A percentile compares a stretch with the other conserved stretches of the same genome.
phyloP scores from a whole-genome alignment of 1,140 invertebrate species.

The Adoxophyes honmai region DNA sequence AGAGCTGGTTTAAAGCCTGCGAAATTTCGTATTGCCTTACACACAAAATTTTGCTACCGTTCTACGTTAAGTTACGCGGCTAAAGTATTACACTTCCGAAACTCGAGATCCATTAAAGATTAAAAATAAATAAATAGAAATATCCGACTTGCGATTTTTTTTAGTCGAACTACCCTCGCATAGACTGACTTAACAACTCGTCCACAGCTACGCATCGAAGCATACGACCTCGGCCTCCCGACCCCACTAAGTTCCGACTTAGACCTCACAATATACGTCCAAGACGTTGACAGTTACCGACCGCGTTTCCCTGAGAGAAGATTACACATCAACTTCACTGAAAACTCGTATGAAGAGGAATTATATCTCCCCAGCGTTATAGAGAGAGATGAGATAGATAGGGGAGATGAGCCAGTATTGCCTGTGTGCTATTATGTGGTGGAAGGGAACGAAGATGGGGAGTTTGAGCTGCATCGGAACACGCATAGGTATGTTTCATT shows the following conservation, averaged over 20 bases:
- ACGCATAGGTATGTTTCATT: slow-evolving; percentile 81
- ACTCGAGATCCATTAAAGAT: no score
- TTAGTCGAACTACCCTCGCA: no score
- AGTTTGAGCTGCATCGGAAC: slow-evolving; percentile 86
- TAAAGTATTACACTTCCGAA: no score
- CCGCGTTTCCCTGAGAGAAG: slow-evolving; percentile 90
- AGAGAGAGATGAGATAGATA: slow-evolving; percentile 90
- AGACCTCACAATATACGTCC: slow-evolving; percentile 92
- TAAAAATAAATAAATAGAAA: no score
- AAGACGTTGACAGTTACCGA: slow-evolving; percentile 93
- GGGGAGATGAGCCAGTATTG: slow-evolving; percentile 84
- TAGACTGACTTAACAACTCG: slow-evolving; percentile 21
- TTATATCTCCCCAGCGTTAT: slow-evolving; percentile 88
- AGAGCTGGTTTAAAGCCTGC: no score
- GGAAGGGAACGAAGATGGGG: slow-evolving; percentile 84
- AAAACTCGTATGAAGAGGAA: slow-evolving; percentile 84
- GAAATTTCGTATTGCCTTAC: no score
- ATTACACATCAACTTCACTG: slow-evolving; percentile 87
- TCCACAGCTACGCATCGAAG: slow-evolving; percentile 90
- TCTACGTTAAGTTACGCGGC: no score
- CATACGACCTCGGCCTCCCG: slow-evolving; percentile 91
- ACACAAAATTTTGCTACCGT: no score
- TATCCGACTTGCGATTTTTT: no score
- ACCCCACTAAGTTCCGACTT: slow-evolving; percentile 91
- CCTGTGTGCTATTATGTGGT: slow-evolving; percentile 94